Base-by-base conservation (phyloP, 30 jellyfish, hydroid and myxozoan species). In the Catostylus mosaicus region DNA sequence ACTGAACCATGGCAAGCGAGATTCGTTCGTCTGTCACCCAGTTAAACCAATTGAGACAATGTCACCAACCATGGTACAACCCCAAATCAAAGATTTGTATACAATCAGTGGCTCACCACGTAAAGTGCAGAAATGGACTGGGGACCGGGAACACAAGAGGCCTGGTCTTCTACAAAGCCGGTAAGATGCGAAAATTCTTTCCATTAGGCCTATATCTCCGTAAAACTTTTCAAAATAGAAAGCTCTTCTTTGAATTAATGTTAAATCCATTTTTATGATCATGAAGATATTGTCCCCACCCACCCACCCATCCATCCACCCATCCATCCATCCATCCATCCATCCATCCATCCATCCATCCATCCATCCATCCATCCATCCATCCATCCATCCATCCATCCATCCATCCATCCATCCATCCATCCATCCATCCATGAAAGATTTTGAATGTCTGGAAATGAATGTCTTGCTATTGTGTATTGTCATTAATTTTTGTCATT, bases 101-200 rank as follows among this genome's bases (percentile, higher is more conserved):
- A 59, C 96, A 7, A 68, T 87, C 31, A 27, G 72, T 59, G 96
- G 96, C 22, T 87, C 96, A 20, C 96, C 96, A 11, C 96, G 89
- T 57, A 87, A 77, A 68, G 85, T 78, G 52, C 96, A 68, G 75
- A 72, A 81, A 45, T 77, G 96, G 91, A 38, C 86, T 30, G 82
- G 86, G 67, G 91, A 78, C 30, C 81, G 87, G 67, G 84, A 84
- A 26, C 80, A 62, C 73, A 87, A 78, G 66, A 56, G 88, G 43
- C 79, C 92, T n/a, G 83, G 84, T 26, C 74, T 84, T 22, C 88
- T 73, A 30, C 95, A 84, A 75, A 84, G 95, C 62, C 83, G 95
- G 95, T 84, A 31, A 26, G 95, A 71, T 23, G 24, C n/a, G n/a
- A n/a, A n/a, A n/a, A n/a, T n/a, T n/a, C n/a, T n/a, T n/a, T n/a